Percentiles rank a stretch among this genome's conserved stretches.
Evolutionary conservation across 2,888 invertebrate species (phyloP).

Genomic region (Mimas tiliae): DNA sequence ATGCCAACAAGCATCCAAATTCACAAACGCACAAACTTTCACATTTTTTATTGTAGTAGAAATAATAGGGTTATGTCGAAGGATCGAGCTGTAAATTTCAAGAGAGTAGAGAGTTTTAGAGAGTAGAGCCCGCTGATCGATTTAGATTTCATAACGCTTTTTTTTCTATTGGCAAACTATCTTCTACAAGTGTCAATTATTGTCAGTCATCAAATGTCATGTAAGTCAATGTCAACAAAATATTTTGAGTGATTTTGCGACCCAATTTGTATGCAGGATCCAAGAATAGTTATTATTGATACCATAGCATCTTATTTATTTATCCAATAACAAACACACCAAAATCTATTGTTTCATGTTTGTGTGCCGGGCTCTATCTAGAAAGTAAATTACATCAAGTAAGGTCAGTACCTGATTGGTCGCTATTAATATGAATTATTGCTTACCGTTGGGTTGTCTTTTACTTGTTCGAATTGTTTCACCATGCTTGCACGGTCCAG

Average conservation of each 20-base stretch:
- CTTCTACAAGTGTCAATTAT: background rate
- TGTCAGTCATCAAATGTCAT: conserved; percentile 16
- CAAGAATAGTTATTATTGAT: background rate
- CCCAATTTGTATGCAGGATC: background rate
- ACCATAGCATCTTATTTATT: too few species aligned
- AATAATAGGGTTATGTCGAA: too few species aligned
- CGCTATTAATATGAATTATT: conserved; percentile 34
- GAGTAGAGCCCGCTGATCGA: too few species aligned
- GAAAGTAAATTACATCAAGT: conserved; percentile 16
- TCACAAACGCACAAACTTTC: too few species aligned
- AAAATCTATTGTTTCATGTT: background rate
- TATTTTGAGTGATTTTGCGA: background rate
- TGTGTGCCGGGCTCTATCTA: background rate
- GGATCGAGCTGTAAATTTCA: too few species aligned
- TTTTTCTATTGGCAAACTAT: background rate
- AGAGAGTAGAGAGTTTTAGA: too few species aligned
- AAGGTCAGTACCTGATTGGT: conserved; percentile 45
- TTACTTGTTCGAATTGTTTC: conserved; percentile 95
- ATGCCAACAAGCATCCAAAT: too few species aligned
- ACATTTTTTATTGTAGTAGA: too few species aligned
- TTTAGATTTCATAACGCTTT: background rate
- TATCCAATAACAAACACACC: background rate
- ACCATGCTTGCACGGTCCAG: conserved; percentile 94
- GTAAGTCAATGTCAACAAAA: conserved; percentile 24
- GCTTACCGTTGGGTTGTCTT: conserved; percentile 94